A percentile compares a stretch with the other conserved stretches of the same genome.
Conservation (phyloP, 2,113 vertebrate genomes). For the Struthio camelus region DNA sequence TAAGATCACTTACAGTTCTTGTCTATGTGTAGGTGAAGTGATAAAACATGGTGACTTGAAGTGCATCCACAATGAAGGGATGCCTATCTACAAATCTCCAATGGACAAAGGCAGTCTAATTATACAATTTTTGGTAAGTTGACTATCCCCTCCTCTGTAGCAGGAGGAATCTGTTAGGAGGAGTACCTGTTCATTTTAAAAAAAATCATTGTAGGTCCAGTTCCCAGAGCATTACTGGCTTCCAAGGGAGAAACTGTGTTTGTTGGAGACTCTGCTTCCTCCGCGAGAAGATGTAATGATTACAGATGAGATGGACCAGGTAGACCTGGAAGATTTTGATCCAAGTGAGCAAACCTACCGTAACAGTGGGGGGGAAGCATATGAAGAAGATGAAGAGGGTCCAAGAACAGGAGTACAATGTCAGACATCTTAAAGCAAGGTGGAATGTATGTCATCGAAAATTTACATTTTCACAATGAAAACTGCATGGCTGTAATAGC, state of each 20-base stretch:
- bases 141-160: neutral
- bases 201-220: constrained; percentile 76
- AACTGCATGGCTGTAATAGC: constrained; percentile 63
- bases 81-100: constrained; percentile 89
- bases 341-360: constrained; percentile 73
- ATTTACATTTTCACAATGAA: constrained; percentile 73
- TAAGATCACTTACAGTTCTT: neutral
- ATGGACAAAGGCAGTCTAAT: constrained; percentile 88
- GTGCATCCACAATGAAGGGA: constrained; percentile 87
- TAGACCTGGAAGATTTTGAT: constrained; percentile 86
- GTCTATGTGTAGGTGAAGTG: constrained; percentile 82
- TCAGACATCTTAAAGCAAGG: constrained; percentile 81
- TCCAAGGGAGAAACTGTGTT: constrained; percentile 81
- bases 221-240: constrained; percentile 94
- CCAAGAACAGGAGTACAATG: constrained; percentile 88
- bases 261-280: constrained; percentile 90
- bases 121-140: constrained; percentile 87
- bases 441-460: neutral
- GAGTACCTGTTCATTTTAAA: neutral
- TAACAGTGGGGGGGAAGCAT: constrained; percentile 78
- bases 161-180: rapidly evolving
- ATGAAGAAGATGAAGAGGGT: constrained; percentile 86
- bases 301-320: constrained; percentile 93
- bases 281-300: constrained; percentile 84
- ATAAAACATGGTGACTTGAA: constrained; percentile 86